Conservation (phyloP, 1,140 invertebrate genomes). For the Drosophila leontia region DNA sequence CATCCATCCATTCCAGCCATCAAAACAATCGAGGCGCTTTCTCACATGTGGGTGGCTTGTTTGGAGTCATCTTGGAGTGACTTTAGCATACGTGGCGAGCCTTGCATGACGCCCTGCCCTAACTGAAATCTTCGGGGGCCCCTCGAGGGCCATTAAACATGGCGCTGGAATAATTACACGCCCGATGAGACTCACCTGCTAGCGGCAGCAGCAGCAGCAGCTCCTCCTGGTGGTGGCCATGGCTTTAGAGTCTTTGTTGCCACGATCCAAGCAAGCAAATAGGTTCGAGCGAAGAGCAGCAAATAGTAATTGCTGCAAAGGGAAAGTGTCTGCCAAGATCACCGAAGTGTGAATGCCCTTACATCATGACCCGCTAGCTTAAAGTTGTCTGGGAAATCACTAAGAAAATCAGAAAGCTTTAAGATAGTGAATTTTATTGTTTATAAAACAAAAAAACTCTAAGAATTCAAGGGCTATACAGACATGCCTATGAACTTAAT, state of each 20-base stretch:
- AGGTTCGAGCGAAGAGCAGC: constrained; percentile 20
- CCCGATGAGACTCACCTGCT: constrained; percentile 43
- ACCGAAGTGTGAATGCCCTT: constrained; percentile 53
- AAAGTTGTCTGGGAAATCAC: not conserved
- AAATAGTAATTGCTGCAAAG: constrained; percentile 35
- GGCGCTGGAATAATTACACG: constrained; percentile 58
- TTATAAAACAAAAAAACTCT: not conserved
- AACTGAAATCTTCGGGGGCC: constrained; percentile 23
- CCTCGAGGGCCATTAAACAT: constrained; percentile 50
- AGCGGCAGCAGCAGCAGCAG: not conserved
- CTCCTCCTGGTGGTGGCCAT: constrained; percentile 27
- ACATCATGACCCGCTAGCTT: constrained; percentile 28
- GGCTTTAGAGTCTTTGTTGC: constrained; percentile 40
- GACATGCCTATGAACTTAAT: not conserved
- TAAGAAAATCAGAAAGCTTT: not conserved
- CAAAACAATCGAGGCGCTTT: constrained; percentile 64
- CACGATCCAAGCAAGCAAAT: constrained; percentile 36
- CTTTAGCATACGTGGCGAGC: constrained; percentile 38
- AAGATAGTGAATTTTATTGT: not conserved
- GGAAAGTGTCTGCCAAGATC: constrained; percentile 45
- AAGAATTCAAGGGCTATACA: not conserved
- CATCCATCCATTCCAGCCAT: constrained; percentile 13
- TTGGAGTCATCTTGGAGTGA: constrained; percentile 4
- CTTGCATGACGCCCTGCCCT: constrained; percentile 44
- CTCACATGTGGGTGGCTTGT: constrained; percentile 15